Base-by-base conservation (phyloP, 2,888 invertebrate species). In the Oscheius myriophilus region DNA sequence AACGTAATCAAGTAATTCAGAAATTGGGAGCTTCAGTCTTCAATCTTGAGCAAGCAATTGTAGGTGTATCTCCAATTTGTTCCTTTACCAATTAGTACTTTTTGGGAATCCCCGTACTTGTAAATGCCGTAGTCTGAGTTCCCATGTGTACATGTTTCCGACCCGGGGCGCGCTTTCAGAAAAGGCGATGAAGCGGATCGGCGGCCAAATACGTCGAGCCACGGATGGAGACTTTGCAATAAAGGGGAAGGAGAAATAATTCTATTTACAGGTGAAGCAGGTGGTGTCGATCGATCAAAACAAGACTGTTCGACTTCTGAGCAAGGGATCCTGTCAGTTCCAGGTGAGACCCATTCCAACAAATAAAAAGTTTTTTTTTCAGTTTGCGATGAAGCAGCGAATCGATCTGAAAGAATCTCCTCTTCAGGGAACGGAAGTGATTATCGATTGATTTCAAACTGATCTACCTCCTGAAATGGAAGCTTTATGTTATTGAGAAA, bases 361-460 rank as follows among this genome's bases (percentile, higher is more conserved):
- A 3, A 33, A 33, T 6, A 33, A 9, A 33, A 33, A 33, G 33
- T 33, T 33, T 18, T 43, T 55, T n/a, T 70, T 76, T 70, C 67
- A 86, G 77, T 86, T 86, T 65, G 86, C 86, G 9, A 80, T 85
- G 80, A 86, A 86, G 66, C 86, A 86, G 61, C 67, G 80, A 55
- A 83, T 86, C 43, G 84, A 82, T 43, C 68, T 86, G 58, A 82
- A 81, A 46, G 86, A 86, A 58, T 59, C 70, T 14, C 75, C 81
- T 18, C 70, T 78, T 16, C 14, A 42, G 6, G 65, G 65, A n/a
- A 46, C 16, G 4, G 65, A 65, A 14, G 41, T 64, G n/a, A 64
- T 64, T 18, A 64, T 64, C 53, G 64, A 64, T 43, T 64, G 26
- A 64, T 41, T 33, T 3, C 33, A 33, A n/a, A 33, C 9, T 33